These are phyloP conservation scores for Drosophila nannoptera DNA, from an alignment of 1,140 invertebrate genomes.

Conservation along the genomic window DNA sequence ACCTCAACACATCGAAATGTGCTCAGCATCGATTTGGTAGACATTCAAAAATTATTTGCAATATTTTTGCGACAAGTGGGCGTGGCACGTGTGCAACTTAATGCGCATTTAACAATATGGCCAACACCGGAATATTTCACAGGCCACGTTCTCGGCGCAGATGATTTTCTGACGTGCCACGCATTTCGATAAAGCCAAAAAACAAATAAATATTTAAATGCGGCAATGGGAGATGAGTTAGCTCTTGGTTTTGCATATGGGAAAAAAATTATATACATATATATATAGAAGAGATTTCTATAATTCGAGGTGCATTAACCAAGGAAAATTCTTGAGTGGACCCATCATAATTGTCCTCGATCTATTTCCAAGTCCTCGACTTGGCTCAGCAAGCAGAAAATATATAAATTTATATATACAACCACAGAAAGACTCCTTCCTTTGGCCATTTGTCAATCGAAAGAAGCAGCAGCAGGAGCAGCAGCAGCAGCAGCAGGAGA, in stretches of 20 bases:
- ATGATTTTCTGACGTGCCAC: conserved; percentile 54
- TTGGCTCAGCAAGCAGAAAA: neutral
- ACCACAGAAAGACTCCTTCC: neutral
- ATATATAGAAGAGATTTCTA: neutral
- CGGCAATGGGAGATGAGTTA: conserved; percentile 23
- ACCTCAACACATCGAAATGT: neutral
- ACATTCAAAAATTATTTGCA: conserved; percentile 17
- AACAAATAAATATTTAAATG: conserved; percentile 44
- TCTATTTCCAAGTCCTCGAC: neutral
- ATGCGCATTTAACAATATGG: conserved; percentile 45
- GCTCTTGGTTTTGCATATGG: conserved; percentile 22
- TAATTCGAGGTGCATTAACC: neutral
- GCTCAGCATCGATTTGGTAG: too few relatives aligned
- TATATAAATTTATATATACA: neutral
- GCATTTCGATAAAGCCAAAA: conserved; percentile 32
- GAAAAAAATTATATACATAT: neutral
- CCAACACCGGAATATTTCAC: conserved; percentile 15
- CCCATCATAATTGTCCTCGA: neutral
- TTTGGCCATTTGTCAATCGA: conserved; percentile 11
- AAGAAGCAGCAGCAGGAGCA: neutral
- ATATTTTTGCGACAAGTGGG: conserved; percentile 12
- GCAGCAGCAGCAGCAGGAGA: neutral
- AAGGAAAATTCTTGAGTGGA: neutral
- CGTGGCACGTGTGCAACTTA: conserved; percentile 20
- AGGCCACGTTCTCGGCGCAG: conserved; percentile 36